Evolutionary conservation across 2,113 vertebrate species (phyloP), one percentile per base, ranked within the genome.

Genomic region (Odontesthes bonariensis): DNA sequence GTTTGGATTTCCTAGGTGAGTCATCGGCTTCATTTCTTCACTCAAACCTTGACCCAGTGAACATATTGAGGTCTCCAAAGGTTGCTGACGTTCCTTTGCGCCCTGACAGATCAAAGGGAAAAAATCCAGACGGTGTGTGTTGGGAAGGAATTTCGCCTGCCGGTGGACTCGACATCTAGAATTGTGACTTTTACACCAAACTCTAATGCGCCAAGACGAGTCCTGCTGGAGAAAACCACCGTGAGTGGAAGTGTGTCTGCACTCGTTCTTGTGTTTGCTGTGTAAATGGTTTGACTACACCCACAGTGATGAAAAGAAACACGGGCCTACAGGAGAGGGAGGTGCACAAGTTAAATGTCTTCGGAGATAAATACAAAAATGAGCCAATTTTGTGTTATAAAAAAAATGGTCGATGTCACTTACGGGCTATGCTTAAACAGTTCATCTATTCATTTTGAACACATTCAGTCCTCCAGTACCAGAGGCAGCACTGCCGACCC

Each of bases 141-240:
- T 0, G 92, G 93, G 23, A 86, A 89, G 47, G 89, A 93, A 53
- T 93, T 93, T 38, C 86, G 77, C 20, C 63, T 93, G 10, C 91
- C 90, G 0, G 88, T 94, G 19, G 89, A 89, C 68, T 92, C 93
- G 0, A 84, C 78, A 3, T 89, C 86, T 31, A 90, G 90, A 52
- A 87, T 38, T 0, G 93, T 94, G 56, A 89, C 83, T 11, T 94
- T 93, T 32, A 90, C 86, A 2, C 89, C 88, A 0, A 31, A 77
- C 55, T 35, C 64, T 0, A 75, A 78, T 0, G 92, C 83, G 12
- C 73, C 61, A 0, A 89, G 63, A 31, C 90, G 54, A 5, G 33
- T 91, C 20, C 81, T 94, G 71, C 79, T 93, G 46, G 91, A 94
- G 13, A 88, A 86, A 69, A 92, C 85, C 44, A 63, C 10, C 13